Evolutionary conservation across 92 coral and sea anemone genomes (phyloP).

Genomic region (Zoanthus gigantus): DNA sequence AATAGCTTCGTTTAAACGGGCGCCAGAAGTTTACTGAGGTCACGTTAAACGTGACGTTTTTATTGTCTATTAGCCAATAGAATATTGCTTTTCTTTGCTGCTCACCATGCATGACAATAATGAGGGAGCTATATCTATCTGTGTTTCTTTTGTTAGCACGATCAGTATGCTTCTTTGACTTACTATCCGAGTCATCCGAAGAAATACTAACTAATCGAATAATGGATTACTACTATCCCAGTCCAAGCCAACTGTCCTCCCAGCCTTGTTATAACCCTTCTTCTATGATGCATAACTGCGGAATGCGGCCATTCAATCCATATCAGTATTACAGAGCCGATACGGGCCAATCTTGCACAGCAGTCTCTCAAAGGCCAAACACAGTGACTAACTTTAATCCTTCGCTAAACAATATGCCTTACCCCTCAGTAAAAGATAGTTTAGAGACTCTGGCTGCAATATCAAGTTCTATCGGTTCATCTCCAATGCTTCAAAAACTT

Average conservation of each 20-base stretch:
- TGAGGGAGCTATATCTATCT: conserved; percentile 45
- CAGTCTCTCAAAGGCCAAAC: conserved; percentile 49
- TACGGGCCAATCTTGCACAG: conserved; percentile 39
- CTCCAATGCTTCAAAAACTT: conserved; percentile 41
- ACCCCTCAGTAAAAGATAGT: conserved; percentile 46
- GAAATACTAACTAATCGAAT: conserved; percentile 10
- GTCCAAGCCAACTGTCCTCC: conserved; percentile 31
- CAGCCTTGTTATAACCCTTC: conserved; percentile 63
- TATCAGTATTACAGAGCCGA: conserved; percentile 59
- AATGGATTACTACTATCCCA: conserved; percentile 47
- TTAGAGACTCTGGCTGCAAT: conserved; percentile 45
- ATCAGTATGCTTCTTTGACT: conserved; percentile 44
- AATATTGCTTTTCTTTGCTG: not conserved
- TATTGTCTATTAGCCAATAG: conserved; percentile 78
- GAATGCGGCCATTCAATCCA: conserved; percentile 77
- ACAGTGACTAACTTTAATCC: conserved; percentile 33
- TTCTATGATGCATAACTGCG: conserved; percentile 70
- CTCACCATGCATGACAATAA: conserved; percentile 46
- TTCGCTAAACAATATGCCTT: conserved; percentile 41
- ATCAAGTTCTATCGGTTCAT: conserved; percentile 39
- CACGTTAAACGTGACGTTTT: conserved; percentile 73
- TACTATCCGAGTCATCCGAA: conserved; percentile 29
- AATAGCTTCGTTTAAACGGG: conserved; percentile 57
- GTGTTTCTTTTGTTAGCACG: conserved; percentile 47
- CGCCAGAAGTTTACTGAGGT: conserved; percentile 77